Evolutionary conservation across 2,797 vertebrate genomes (phyloP).

Genomic region (Sarcophilus harrisii): DNA sequence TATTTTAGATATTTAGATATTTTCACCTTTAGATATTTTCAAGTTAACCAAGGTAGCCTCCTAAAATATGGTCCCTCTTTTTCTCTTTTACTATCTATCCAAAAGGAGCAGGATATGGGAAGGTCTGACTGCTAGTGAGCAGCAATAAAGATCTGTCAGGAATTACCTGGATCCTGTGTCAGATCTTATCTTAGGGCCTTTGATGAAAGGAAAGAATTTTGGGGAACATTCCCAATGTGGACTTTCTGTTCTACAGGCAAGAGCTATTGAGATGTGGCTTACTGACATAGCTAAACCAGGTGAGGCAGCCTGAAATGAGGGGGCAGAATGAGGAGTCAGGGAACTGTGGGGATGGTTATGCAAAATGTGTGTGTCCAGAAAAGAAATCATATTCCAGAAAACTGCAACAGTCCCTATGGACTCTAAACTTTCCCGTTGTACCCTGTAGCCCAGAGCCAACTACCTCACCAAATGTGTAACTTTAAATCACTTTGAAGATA

Average conservation of each 20-base stretch:
- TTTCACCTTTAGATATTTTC: not conserved
- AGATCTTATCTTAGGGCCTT: not conserved
- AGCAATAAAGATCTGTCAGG: not conserved
- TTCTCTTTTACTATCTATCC: not conserved
- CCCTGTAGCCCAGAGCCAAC: not conserved
- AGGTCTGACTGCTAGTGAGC: not conserved
- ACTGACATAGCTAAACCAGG: conserved; percentile 16
- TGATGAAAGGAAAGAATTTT: not conserved
- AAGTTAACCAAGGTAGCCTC: not conserved
- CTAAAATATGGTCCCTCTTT: not conserved
- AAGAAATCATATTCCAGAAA: not conserved
- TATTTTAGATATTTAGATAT: no score
- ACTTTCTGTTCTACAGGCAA: conserved; percentile 1
- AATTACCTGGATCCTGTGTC: not conserved
- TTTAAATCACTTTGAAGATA: not conserved
- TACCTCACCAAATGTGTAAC: not conserved
- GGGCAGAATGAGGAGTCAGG: not conserved
- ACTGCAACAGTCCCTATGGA: not conserved
- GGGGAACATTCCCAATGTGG: conserved; percentile 19
- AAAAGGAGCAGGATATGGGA: conserved; percentile 1
- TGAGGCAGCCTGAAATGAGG: not conserved
- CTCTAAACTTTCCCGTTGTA: not conserved
- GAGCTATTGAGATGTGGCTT: conserved; percentile 24
- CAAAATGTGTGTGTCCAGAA: not conserved
- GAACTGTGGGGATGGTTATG: not conserved